Base-by-base conservation (phyloP, 2,888 invertebrate species). In the Zhuqinia jingwanae region DNA sequence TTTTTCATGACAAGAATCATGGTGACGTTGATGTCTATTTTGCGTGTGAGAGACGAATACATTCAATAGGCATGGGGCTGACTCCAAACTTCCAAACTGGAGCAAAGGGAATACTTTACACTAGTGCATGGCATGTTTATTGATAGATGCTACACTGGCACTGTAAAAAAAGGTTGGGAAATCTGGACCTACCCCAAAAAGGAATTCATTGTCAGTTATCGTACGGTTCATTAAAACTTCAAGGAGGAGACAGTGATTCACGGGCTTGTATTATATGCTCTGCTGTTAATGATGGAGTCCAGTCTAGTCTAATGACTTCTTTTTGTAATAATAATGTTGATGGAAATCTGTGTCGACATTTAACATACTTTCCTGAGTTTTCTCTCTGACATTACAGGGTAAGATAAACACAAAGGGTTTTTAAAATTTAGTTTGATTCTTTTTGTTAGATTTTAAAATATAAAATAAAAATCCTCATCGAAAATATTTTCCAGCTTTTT, bases 1-100 rank as follows among this genome's bases (percentile, higher is more conserved):
- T 22, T 45, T 65, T 65, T 68, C n/a, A 30, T 75, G 53, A 36
- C n/a, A 73, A 58, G 15, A 15, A 81, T 81, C 63, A n/a, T 22
- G 47, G 17, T 58, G 81, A 81, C 81, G 42, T 81, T 81, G 70
- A 81, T 81, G 81, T 73, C 81, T 81, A 27, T 73, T 81, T 81
- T 73, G 81, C 81, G 81, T 81, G 81, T n/a, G n/a, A n/a, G n/a
- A 58, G 81, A 50, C 60, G 20, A 81, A 70, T 70, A 73, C 20
- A 73, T 81, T 73, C 53, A 30, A 58, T 11, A 58, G 58, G 25
- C 2, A 45, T 75, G 27, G 53, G 30, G 75, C 30, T 50, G 30
- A 53, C 25, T 27, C n/a, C n/a, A n/a, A n/a, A n/a, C n/a, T n/a
- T n/a, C n/a, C n/a, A n/a, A n/a, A n/a, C n/a, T n/a, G n/a, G 53